Conservation (phyloP, 2,888 invertebrate species). For the Bhutanitis thaidina region DNA sequence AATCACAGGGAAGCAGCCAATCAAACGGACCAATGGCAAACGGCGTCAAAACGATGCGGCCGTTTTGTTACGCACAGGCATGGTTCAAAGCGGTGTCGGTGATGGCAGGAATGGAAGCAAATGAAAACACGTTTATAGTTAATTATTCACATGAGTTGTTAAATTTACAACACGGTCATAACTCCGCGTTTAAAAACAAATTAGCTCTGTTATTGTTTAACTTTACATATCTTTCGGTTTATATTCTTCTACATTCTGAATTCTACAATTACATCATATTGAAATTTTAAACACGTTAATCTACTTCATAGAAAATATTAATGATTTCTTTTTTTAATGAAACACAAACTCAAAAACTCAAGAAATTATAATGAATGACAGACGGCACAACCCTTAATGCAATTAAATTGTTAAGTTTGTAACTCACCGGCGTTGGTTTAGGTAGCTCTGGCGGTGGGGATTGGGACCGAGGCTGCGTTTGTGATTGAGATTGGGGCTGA, state of each 20-base stretch:
- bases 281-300: too few relatives aligned
- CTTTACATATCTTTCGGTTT: too few relatives aligned
- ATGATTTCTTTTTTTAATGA: too few relatives aligned
- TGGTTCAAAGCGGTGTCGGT: constrained; percentile 45
- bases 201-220: too few relatives aligned
- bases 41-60: constrained; percentile 22
- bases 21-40: constrained; percentile 37
- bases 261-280: too few relatives aligned
- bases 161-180: background rate
- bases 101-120: constrained; percentile 49
- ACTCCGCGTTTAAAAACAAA: too few relatives aligned
- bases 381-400: background rate
- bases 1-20: constrained; percentile 42
- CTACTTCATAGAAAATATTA: too few relatives aligned
- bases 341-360: background rate
- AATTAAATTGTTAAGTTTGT: background rate
- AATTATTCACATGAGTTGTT: background rate
- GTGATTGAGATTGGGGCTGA: constrained; percentile 29
- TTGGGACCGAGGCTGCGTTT: constrained; percentile 21
- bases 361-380: background rate
- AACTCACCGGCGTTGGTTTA: constrained; percentile 62
- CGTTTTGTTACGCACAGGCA: constrained; percentile 42
- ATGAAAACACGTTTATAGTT: constrained; percentile 29
- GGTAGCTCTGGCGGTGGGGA: constrained; percentile 51
- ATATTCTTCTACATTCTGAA: too few relatives aligned